A percentile compares a stretch with the other conserved stretches of the same genome.
Evolutionary conservation across 1,140 invertebrate species (phyloP).

Genomic region (Anoplophora glabripennis): DNA sequence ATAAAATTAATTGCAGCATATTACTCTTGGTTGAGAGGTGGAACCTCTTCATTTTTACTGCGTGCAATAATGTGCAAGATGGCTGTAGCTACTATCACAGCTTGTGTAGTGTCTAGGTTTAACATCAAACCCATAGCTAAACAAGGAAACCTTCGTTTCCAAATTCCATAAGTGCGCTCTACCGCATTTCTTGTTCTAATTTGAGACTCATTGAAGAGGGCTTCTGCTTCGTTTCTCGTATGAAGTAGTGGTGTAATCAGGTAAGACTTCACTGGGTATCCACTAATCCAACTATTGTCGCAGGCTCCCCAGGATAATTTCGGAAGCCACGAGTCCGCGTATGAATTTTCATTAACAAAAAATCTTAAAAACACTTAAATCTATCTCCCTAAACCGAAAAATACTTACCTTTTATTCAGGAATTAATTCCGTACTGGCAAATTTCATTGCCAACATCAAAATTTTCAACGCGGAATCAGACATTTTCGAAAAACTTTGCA

Average conservation of each 20-base stretch:
- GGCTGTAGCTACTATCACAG: not conserved
- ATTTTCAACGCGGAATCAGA: too few relatives aligned
- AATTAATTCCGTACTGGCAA: too few relatives aligned
- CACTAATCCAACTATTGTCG: not conserved
- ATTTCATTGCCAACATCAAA: too few relatives aligned
- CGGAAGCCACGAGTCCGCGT: too few relatives aligned
- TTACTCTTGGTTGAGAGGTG: not conserved
- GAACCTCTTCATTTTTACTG: not conserved
- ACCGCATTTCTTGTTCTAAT: not conserved
- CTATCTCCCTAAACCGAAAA: too few relatives aligned
- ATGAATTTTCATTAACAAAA: too few relatives aligned
- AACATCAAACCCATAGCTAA: not conserved
- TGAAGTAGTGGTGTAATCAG: not conserved
- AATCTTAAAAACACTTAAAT: too few relatives aligned
- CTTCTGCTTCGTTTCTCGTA: not conserved
- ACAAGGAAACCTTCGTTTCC: not conserved
- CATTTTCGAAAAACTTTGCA: too few relatives aligned
- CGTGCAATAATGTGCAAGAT: not conserved
- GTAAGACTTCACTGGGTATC: not conserved
- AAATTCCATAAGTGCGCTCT: not conserved
- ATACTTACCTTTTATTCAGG: too few relatives aligned
- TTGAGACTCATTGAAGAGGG: not conserved
- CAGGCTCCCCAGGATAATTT: too few relatives aligned
- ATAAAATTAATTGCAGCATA: too few relatives aligned
- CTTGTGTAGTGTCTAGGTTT: not conserved